Percentiles rank a stretch among this genome's conserved stretches.
Conservation (phyloP, 2,797 vertebrate genomes). For the Pangasius djambal region DNA sequence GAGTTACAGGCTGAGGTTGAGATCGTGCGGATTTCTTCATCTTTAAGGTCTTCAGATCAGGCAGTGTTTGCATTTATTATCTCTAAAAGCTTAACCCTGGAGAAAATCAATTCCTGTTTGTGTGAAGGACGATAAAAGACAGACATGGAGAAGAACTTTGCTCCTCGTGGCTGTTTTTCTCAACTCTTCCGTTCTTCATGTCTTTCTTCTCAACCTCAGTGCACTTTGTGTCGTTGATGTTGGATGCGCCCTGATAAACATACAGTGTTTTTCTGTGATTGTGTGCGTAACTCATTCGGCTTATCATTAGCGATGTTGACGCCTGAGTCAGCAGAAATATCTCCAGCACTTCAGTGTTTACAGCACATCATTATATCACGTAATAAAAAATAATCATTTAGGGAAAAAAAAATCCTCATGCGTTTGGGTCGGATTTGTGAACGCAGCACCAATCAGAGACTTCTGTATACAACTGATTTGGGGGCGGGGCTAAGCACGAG, state of each 20-base stretch:
- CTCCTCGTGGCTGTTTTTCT: slow-evolving; percentile 22
- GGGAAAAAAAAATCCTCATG: background rate
- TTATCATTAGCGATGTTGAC: background rate
- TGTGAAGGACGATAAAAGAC: background rate
- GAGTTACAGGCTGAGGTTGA: background rate
- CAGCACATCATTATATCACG: background rate
- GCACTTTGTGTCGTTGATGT: slow-evolving; percentile 20
- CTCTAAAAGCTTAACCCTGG: background rate
- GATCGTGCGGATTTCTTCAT: background rate
- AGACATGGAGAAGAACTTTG: slow-evolving; percentile 38
- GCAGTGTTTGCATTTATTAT: background rate
- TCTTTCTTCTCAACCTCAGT: too few relatives aligned
- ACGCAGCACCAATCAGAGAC: background rate
- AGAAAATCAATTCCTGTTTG: slow-evolving; percentile 14
- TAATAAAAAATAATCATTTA: background rate
- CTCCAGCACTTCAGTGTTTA: background rate
- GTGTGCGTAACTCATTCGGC: background rate
- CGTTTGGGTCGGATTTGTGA: background rate
- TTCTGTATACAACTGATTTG: background rate
- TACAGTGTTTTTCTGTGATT: background rate
- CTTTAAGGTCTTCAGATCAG: background rate
- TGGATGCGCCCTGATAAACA: background rate
- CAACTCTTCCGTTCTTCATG: background rate
- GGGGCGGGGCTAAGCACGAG: background rate
- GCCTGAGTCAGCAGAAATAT: background rate